phyloP scores from a whole-genome alignment of 2,113 vertebrate genomes.

The Thymallus thymallus region DNA sequence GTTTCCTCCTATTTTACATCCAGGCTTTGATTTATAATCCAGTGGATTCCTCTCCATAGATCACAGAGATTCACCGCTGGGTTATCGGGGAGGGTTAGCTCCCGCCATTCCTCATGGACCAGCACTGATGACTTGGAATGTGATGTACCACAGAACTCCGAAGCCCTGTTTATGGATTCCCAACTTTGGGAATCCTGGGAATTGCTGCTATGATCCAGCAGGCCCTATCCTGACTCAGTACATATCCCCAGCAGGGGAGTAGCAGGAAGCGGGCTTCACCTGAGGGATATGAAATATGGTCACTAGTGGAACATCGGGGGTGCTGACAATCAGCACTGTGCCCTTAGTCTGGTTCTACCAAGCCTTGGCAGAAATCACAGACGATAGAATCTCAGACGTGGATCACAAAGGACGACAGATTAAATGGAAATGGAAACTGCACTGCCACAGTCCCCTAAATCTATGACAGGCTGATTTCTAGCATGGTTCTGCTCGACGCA shows the following conservation, averaged over 20 bases:
- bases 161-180: neutral
- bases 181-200: neutral
- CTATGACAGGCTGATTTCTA: neutral
- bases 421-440: slow-evolving; percentile 1
- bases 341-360: neutral
- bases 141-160: neutral
- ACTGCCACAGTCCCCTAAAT: neutral
- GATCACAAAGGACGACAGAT: slow-evolving; percentile 2
- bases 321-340: neutral
- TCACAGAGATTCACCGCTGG: neutral
- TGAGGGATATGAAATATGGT: neutral
- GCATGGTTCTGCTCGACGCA: neutral
- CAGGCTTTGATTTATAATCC: slow-evolving; percentile 45
- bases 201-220: neutral
- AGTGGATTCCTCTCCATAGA: slow-evolving; percentile 28
- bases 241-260: neutral
- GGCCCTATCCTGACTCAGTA: neutral
- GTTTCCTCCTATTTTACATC: slow-evolving; percentile 36
- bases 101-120: neutral
- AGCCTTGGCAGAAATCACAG: neutral
- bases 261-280: neutral
- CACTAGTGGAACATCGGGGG: neutral
- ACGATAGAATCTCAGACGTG: neutral
- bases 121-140: neutral
- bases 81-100: neutral